phyloP scores from a whole-genome alignment of 2,888 invertebrate species.

The Hyposoter dolosus region DNA sequence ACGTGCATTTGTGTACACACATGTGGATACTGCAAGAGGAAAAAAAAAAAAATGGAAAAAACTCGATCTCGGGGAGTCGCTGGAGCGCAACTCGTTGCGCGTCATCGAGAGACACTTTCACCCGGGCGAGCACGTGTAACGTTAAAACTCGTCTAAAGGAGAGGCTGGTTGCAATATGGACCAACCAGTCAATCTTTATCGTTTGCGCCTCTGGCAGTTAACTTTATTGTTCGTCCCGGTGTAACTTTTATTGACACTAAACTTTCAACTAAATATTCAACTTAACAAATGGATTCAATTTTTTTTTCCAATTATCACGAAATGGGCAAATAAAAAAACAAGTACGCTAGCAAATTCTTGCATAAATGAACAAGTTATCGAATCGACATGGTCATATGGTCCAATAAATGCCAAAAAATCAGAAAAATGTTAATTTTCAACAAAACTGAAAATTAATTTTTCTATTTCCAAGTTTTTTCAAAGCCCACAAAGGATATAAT shows the following conservation, averaged over 20 bases:
- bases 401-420: not conserved
- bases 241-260: not conserved
- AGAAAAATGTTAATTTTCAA: not conserved
- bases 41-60: conserved; percentile 18
- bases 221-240: not conserved
- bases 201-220: not conserved
- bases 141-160: conserved; percentile 24
- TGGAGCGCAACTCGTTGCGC: conserved; percentile 55
- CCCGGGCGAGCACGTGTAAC: conserved; percentile 54
- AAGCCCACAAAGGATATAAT: too few species aligned
- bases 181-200: not conserved
- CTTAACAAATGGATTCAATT: not conserved
- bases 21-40: conserved; percentile 4
- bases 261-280: not conserved
- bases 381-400: not conserved
- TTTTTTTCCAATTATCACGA: not conserved
- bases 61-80: conserved; percentile 37
- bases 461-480: too few species aligned
- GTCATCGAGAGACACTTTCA: conserved; percentile 65
- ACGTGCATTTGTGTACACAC: conserved; percentile 10
- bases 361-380: not conserved
- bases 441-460: too few species aligned
- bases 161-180: not conserved
- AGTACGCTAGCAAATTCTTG: not conserved
- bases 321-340: not conserved